Conservation (phyloP, 2,797 vertebrate species). For the Betta splendens region DNA sequence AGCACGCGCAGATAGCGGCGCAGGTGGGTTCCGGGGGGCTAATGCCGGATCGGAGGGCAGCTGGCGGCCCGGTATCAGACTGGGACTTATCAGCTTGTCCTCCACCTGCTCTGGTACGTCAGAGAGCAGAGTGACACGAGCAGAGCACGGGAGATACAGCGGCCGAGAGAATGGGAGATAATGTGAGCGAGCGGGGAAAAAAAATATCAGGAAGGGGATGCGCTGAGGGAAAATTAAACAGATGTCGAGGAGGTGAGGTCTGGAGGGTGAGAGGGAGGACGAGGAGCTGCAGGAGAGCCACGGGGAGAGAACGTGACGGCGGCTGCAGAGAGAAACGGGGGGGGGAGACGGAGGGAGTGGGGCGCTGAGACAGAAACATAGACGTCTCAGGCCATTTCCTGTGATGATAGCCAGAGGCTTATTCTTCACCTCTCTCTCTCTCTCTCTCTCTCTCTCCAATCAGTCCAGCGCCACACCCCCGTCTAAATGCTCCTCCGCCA, state of each 20-base stretch:
- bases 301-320: slow-evolving; percentile 36
- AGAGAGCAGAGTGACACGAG: slow-evolving; percentile 39
- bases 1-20: slow-evolving; percentile 34
- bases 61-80: slow-evolving; percentile 44
- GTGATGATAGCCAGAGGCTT: slow-evolving; percentile 76
- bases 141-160: slow-evolving; percentile 15
- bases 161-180: slow-evolving; percentile 30
- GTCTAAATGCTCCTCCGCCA: slow-evolving; percentile 24
- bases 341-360: slow-evolving; percentile 47
- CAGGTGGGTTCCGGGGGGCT: slow-evolving; percentile 42
- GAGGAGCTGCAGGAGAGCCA: slow-evolving; percentile 19
- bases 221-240: slow-evolving; percentile 5
- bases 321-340: slow-evolving; percentile 23
- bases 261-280: slow-evolving; percentile 20
- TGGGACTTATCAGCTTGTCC: slow-evolving; percentile 64
- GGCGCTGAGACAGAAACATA: slow-evolving; percentile 59
- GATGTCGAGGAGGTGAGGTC: slow-evolving; percentile 10
- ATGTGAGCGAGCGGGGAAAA: slow-evolving; percentile 17
- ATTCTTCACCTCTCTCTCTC: slow-evolving; percentile 55
- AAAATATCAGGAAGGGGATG: neutral
- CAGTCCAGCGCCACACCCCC: slow-evolving; percentile 23
- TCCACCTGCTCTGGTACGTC: slow-evolving; percentile 51
- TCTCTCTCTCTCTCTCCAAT: too few relatives aligned
- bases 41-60: slow-evolving; percentile 45
- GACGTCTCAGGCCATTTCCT: slow-evolving; percentile 73